Percentiles rank a stretch among this genome's conserved stretches.
phyloP scores from a whole-genome alignment of 2,888 invertebrate species.

The Panorpa germanica region DNA sequence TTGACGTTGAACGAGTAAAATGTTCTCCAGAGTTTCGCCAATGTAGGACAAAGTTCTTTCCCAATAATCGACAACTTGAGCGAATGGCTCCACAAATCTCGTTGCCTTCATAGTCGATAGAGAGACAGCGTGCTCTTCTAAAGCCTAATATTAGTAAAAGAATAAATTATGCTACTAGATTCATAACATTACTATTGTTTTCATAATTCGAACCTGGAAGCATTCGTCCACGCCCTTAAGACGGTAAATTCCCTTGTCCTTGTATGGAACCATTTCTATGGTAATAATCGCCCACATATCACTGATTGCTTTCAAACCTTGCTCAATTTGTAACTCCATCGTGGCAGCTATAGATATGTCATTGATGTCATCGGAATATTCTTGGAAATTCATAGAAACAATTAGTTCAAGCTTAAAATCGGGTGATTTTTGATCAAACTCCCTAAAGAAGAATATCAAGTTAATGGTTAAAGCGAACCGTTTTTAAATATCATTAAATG shows the following conservation, averaged over 20 bases:
- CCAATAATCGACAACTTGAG: conserved; percentile 69
- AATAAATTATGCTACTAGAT: not conserved
- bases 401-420: conserved; percentile 68
- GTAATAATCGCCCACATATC: conserved; percentile 52
- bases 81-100: conserved; percentile 70
- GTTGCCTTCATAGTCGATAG: conserved; percentile 78
- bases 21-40: conserved; percentile 61
- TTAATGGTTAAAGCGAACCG: conserved; percentile 6
- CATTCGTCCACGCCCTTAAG: conserved; percentile 65
- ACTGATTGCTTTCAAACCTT: conserved; percentile 49
- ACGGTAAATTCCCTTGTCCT: conserved; percentile 43
- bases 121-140: conserved; percentile 74
- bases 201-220: conserved; percentile 29
- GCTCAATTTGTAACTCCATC: conserved; percentile 75
- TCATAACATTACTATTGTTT: conserved; percentile 8
- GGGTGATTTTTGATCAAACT: conserved; percentile 61
- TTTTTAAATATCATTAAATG: conserved; percentile 2
- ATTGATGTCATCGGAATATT: conserved; percentile 60
- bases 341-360: conserved; percentile 77
- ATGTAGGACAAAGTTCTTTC: conserved; percentile 67
- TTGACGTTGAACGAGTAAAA: conserved; percentile 64
- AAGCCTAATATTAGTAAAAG: conserved; percentile 20
- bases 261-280: conserved; percentile 54
- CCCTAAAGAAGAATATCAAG: conserved; percentile 22
- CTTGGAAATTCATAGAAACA: conserved; percentile 64